Evolutionary conservation across 2,113 vertebrate genomes (phyloP).

Genomic region (Ranitomeya variabilis): DNA sequence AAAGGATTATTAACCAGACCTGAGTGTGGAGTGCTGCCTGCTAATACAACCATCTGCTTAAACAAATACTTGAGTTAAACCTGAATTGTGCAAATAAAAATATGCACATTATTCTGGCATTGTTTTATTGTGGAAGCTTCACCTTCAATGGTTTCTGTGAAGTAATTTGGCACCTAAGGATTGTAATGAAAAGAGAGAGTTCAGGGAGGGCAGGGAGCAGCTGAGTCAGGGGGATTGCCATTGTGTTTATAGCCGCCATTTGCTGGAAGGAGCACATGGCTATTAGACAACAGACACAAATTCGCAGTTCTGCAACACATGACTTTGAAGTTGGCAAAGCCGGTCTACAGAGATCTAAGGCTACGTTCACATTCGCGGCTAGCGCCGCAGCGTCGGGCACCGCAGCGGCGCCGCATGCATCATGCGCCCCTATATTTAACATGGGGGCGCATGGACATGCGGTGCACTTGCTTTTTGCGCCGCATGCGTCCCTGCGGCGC

Average conservation of each 20-base stretch:
- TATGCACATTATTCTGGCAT: not conserved
- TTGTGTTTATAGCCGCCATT: not conserved
- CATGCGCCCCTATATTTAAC: no score
- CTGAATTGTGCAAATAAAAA: not conserved
- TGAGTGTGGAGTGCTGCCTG: not conserved
- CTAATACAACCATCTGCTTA: not conserved
- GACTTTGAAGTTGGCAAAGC: conserved; percentile 23
- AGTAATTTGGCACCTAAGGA: not conserved
- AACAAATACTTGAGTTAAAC: not conserved
- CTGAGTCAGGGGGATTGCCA: not conserved
- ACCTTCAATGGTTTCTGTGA: not conserved
- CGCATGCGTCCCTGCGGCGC: no score
- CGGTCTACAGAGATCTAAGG: not conserved
- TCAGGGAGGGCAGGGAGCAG: not conserved
- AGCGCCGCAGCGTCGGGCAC: no score
- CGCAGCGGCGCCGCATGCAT: no score
- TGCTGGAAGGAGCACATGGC: not conserved
- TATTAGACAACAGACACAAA: not conserved
- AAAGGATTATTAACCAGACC: not conserved
- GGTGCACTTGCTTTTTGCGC: no score
- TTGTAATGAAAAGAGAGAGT: not conserved
- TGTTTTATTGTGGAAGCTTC: not conserved
- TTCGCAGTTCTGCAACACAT: not conserved
- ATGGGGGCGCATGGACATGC: no score
- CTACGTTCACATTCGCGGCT: no score